These are phyloP conservation scores for Mesochorus sp. DNA, from an alignment of 2,888 invertebrate species.

Conservation along the genomic window DNA sequence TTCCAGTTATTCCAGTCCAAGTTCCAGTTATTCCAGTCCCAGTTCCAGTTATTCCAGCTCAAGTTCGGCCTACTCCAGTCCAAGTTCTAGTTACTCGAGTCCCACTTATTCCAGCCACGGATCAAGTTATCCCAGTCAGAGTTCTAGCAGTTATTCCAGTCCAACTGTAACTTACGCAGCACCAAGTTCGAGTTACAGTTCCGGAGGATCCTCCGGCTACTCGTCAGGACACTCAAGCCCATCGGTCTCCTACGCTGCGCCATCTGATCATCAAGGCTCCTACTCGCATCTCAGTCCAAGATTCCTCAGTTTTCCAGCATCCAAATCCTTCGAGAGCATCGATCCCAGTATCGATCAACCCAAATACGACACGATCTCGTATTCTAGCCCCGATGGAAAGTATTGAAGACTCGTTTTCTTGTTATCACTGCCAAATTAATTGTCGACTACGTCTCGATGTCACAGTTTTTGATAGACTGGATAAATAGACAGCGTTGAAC, in stretches of 20 bases:
- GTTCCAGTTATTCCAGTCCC: constrained; percentile 51
- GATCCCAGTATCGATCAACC: constrained; percentile 62
- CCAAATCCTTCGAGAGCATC: constrained; percentile 66
- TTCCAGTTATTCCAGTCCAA: constrained; percentile 58
- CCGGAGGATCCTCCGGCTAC: constrained; percentile 43
- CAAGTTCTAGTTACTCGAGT: constrained; percentile 63
- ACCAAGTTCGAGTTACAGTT: constrained; percentile 51
- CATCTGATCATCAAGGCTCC: constrained; percentile 72
- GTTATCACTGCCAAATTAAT: constrained; percentile 9
- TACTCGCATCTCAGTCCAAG: constrained; percentile 73
- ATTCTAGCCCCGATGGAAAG: constrained; percentile 76
- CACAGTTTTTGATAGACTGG: not conserved
- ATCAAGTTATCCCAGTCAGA: constrained; percentile 58
- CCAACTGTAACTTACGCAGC: constrained; percentile 55
- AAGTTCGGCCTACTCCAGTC: constrained; percentile 58
- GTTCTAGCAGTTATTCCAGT: constrained; percentile 38
- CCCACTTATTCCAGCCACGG: constrained; percentile 53
- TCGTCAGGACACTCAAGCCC: constrained; percentile 68
- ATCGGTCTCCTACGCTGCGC: constrained; percentile 67
- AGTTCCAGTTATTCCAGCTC: constrained; percentile 56
- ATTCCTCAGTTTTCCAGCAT: constrained; percentile 70
- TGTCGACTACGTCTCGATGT: not conserved
- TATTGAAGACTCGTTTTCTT: constrained; percentile 60
- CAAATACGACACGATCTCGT: constrained; percentile 80
- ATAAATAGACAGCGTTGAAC: not conserved